Base-by-base conservation (phyloP, 2,888 invertebrate species). In the Cheilosia grossa region DNA sequence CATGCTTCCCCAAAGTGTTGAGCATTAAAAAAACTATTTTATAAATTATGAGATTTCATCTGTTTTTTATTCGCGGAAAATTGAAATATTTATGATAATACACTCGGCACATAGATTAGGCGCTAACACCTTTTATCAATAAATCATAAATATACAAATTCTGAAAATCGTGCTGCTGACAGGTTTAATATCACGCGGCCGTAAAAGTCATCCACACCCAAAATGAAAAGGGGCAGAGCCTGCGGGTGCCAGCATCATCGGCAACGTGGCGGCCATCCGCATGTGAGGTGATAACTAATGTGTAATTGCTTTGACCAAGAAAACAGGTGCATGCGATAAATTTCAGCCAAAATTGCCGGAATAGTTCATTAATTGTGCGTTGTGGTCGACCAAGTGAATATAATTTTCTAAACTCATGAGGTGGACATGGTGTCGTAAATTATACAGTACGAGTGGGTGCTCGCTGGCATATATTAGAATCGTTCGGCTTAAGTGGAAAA, bases 61-160 rank as follows among this genome's bases (percentile, higher is more conserved):
- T 30, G 0, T 30, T 30, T 64, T 78, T 81, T 74, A 64, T 21
- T 1, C 21, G 24, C 49, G 54, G 19, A 27, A 66, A 81, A 85
- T 85, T 81, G 81, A 85, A 81, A 85, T 85, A 81, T 85, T 85
- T 81, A 85, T 81, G 75, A 81, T 77, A 72, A 56, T 61, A 72
- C 58, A 81, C 67, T 81, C 70, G 17, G 54, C 81, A 72, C 85
- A 85, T 81, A 72, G 85, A 81, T 81, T 85, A 85, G 85, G 54
- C 67, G 85, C 85, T 85, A 85, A 81, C 85, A 85, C 85, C 85
- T 85, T 85, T 81, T 85, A 72, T 75, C 81, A 30, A 81, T 85
- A 85, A 85, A 85, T 85, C 85, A 85, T 85, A 85, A 85, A 85
- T 85, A 77, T 81, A 81, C 85, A 85, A 81, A 85, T 85, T 77